Evolutionary conservation across 1,140 invertebrate species (phyloP).

Genomic region (Arion vulgaris): DNA sequence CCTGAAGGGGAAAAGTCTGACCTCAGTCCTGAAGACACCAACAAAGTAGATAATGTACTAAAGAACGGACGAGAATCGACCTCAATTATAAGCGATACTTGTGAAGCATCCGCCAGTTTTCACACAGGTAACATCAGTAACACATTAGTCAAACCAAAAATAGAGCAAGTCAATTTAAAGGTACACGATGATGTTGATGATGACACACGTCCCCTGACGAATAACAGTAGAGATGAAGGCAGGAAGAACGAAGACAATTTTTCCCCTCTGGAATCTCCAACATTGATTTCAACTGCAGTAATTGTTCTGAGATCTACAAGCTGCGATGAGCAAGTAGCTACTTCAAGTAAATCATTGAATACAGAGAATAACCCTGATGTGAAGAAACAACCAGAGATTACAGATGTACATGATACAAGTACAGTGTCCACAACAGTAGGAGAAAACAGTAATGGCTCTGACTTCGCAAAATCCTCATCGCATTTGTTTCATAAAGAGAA

Average conservation of each 20-base stretch:
- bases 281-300: conserved; percentile 2
- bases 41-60: background rate
- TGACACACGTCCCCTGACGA: background rate
- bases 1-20: background rate
- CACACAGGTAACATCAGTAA: background rate
- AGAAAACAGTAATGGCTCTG: background rate
- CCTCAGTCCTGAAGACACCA: background rate
- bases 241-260: background rate
- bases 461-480: background rate
- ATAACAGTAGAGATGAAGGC: background rate
- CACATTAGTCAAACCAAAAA: background rate
- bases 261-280: background rate
- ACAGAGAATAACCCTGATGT: background rate
- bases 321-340: background rate
- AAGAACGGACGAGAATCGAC: background rate
- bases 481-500: background rate
- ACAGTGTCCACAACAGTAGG: background rate
- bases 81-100: background rate
- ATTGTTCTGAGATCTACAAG: background rate
- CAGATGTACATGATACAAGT: background rate
- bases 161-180: background rate
- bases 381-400: background rate
- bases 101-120: background rate
- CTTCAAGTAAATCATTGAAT: background rate
- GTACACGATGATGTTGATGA: background rate